Base-by-base conservation (phyloP, 1,140 invertebrate species). In the Drosophila mojavensis region DNA sequence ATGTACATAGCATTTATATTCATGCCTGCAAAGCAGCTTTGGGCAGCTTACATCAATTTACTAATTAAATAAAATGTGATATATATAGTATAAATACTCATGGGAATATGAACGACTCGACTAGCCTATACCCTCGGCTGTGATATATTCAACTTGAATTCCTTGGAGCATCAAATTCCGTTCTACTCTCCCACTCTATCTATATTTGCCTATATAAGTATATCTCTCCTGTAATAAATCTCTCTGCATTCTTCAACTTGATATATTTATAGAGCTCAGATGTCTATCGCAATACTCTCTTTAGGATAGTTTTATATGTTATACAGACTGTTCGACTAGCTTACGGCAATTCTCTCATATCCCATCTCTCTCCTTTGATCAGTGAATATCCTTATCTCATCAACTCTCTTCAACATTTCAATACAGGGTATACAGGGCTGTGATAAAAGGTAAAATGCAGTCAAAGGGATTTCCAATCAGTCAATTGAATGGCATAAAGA, bases 21-120 rank as follows among this genome's bases (percentile, higher is more conserved):
- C 26, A 28, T 45, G 39, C 11, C 20, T 26, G 28, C 33, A 11
- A 13, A 30, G 41, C 56, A 45, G 11, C 24, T 56, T 41, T 15
- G 13, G 17, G 9, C 10, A 15, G 41, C n/a, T 41, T 43, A 59
- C n/a, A 5, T 45, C 39, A 59, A 30, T 45, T 59, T 59, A 10
- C 56, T 59, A 59, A 59, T 59, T 59, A 59, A 59, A 20, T 4
- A 17, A 30, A 59, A 15, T 20, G 15, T 7, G 9, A 54, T 33
- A 17, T 7, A 15, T 9, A 15, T 9, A 33, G 7, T 33, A 54
- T 33, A 54, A 54, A 30, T 28, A 13, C 28, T 28, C n/a, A 33
- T 7, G 24, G 3, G 15, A 5, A 5, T 26, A 4, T 24, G 4
- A 13, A 5, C 0, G 15, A 28, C 26, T 30, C 24, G 51, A 33